Conservation (phyloP, 2,888 invertebrate species). For the Adineta ricciae region DNA sequence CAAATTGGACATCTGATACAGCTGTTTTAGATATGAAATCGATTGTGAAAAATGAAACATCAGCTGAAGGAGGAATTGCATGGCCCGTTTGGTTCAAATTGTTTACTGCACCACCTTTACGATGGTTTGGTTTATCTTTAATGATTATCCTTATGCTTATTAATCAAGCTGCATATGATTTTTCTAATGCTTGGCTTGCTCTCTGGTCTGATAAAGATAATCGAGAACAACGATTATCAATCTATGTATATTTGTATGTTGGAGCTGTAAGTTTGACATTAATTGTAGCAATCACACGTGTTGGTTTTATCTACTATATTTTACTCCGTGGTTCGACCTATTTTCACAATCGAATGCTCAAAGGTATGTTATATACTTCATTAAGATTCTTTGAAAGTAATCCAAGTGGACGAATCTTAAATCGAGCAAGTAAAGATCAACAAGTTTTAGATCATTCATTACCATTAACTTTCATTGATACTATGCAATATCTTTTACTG, state of each 20-base stretch:
- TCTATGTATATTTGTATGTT: not conserved
- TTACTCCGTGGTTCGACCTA: slow-evolving; percentile 59
- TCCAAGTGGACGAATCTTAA: slow-evolving; percentile 62
- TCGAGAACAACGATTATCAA: not conserved
- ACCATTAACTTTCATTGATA: slow-evolving; percentile 50
- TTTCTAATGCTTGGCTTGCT: not conserved
- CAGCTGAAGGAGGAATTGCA: not conserved
- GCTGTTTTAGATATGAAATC: not conserved
- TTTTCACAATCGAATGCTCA: slow-evolving; percentile 62
- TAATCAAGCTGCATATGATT: not conserved
- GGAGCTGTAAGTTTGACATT: not conserved
- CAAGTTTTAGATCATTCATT: slow-evolving; percentile 58
- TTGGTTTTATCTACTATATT: not conserved
- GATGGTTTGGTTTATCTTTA: not conserved
- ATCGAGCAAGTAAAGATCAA: slow-evolving; percentile 74
- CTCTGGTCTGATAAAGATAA: not conserved
- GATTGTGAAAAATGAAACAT: not conserved
- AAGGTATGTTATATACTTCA: slow-evolving; percentile 20
- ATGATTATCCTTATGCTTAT: not conserved
- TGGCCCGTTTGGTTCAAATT: not conserved
- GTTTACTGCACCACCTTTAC: not conserved
- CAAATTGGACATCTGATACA: not conserved
- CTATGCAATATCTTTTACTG: slow-evolving; percentile 58
- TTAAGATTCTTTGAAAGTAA: slow-evolving; percentile 22
- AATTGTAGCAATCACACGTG: not conserved